Evolutionary conservation across 2,888 invertebrate species (phyloP).

Genomic region (Eristalis intricaria): DNA sequence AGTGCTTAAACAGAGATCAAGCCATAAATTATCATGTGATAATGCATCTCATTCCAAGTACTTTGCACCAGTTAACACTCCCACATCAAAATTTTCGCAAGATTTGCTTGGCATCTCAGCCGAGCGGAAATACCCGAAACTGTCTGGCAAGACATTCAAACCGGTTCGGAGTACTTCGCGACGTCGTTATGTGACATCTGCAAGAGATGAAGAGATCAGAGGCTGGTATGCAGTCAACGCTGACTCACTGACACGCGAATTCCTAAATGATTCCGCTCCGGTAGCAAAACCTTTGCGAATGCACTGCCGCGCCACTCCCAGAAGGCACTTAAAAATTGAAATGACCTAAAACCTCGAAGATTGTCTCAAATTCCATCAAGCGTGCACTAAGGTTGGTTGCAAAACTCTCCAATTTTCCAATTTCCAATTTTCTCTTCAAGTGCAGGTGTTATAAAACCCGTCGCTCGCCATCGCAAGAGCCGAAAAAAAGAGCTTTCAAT

Average conservation of each 20-base stretch:
- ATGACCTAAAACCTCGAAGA: constrained; percentile 24
- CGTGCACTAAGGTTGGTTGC: constrained; percentile 30
- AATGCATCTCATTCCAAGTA: background rate
- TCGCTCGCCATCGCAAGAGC: background rate
- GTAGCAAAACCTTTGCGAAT: too few relatives aligned
- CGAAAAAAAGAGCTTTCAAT: constrained; percentile 1
- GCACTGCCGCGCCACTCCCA: background rate
- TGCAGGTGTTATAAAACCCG: constrained; percentile 23
- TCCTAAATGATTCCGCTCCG: background rate
- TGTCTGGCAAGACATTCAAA: background rate
- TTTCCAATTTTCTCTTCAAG: constrained; percentile 39
- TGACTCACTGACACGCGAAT: background rate
- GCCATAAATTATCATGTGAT: too few relatives aligned
- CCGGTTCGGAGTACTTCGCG: background rate
- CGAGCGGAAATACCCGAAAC: background rate
- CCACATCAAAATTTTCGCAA: background rate
- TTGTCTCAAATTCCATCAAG: constrained; percentile 27
- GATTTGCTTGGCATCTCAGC: background rate
- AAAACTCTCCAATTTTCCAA: constrained; percentile 45
- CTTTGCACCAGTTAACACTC: background rate
- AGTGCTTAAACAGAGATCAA: too few relatives aligned
- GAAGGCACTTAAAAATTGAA: background rate
- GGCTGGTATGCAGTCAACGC: too few relatives aligned
- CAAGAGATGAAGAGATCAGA: background rate
- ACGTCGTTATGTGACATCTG: background rate